Conservation (phyloP, 2,113 vertebrate genomes). For the Procapra przewalskii region DNA sequence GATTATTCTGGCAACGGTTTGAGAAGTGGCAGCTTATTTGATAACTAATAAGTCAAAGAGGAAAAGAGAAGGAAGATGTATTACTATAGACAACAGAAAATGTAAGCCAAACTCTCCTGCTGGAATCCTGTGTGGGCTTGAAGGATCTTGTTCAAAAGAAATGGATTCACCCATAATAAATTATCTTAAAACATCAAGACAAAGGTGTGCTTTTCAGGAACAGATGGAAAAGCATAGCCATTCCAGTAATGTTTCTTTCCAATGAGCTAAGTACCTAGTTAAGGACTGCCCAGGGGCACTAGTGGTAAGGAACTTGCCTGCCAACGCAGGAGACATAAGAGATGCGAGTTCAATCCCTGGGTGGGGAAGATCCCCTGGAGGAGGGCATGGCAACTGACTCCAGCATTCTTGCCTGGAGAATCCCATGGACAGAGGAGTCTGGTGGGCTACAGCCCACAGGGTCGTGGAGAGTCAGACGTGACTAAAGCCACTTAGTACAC, state of each 20-base stretch:
- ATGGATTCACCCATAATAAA: not conserved
- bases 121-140: not conserved
- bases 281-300: not conserved
- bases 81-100: not conserved
- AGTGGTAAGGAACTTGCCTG: not conserved
- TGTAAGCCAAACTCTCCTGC: not conserved
- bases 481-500: accelerated
- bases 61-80: not conserved
- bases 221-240: not conserved
- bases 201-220: not conserved
- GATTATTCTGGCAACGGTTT: not conserved
- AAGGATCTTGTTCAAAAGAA: not conserved
- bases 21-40: not conserved
- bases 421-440: not conserved
- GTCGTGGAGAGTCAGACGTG: accelerated
- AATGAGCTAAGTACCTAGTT: not conserved
- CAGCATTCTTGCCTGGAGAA: not conserved
- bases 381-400: not conserved
- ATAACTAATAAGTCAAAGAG: not conserved
- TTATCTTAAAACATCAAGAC: not conserved
- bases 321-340: not conserved
- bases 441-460: not conserved
- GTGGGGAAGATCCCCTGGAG: not conserved
- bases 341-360: not conserved
- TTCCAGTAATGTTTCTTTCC: not conserved